phyloP scores from a whole-genome alignment of 2,888 invertebrate species.

The Carcina quercana region DNA sequence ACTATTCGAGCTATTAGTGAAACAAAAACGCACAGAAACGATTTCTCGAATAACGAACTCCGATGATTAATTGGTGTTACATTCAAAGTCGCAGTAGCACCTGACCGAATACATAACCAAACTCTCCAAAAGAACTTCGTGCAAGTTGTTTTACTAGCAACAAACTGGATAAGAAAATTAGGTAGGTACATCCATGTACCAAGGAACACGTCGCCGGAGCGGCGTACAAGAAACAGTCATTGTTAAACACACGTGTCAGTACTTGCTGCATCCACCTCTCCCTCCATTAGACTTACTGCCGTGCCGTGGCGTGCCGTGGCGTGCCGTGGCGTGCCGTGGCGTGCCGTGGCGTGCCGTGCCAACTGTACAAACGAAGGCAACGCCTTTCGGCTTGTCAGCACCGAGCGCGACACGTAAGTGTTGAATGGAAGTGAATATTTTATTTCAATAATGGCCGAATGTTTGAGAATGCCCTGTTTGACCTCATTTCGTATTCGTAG shows the following conservation, averaged over 20 bases:
- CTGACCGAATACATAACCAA: no score
- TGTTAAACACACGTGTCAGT: constrained; percentile 35
- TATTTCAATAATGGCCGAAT: constrained; percentile 62
- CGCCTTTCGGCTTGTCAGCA: constrained; percentile 58
- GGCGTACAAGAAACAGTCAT: constrained; percentile 31
- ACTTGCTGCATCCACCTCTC: constrained; percentile 15
- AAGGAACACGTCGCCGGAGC: constrained; percentile 16
- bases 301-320: no score
- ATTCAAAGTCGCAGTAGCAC: no score
- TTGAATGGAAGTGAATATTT: constrained; percentile 71
- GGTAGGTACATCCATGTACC: background rate
- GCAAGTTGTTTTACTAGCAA: no score
- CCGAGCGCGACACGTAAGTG: constrained; percentile 45
- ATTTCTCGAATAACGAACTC: no score
- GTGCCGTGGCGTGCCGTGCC: no score
- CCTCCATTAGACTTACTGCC: constrained; percentile 13
- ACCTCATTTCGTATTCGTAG: constrained; percentile 70
- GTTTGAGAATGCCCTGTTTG: constrained; percentile 66
- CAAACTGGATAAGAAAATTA: constrained; percentile 2
- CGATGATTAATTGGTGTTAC: no score
- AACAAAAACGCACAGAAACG: no score
- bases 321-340: no score
- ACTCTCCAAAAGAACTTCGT: no score
- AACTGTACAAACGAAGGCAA: constrained; percentile 64
- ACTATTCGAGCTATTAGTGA: no score